A percentile compares a stretch with the other conserved stretches of the same genome.
These are phyloP conservation scores for Lycodopsis pacificus DNA, from an alignment of 2,797 vertebrate species.

Conservation along the genomic window DNA sequence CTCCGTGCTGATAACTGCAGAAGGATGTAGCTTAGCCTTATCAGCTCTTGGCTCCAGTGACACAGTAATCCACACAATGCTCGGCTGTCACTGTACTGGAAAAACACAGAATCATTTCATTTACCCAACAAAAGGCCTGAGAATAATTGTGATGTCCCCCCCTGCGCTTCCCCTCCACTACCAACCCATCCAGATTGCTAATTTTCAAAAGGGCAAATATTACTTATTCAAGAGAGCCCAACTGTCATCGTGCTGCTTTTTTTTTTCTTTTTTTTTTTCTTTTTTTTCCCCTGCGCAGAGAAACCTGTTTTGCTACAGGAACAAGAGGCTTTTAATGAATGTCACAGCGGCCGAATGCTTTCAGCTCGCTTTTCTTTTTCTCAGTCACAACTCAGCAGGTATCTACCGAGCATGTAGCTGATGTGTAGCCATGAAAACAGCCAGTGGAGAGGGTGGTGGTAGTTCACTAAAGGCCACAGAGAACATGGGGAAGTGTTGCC, in stretches of 20 bases:
- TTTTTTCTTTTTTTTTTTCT: constrained; percentile 28
- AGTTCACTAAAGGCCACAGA: constrained; percentile 25
- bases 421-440: constrained; percentile 19
- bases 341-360: background rate
- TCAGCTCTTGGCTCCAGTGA: constrained; percentile 79
- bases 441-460: constrained; percentile 29
- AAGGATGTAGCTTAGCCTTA: constrained; percentile 84
- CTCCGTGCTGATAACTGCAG: constrained; percentile 78
- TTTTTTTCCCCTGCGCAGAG: background rate
- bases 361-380: constrained; percentile 13
- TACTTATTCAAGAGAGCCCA: constrained; percentile 43
- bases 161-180: constrained; percentile 26
- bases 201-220: constrained; percentile 60
- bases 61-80: constrained; percentile 82
- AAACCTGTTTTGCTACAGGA: constrained; percentile 24
- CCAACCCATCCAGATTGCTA: constrained; percentile 40
- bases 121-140: constrained; percentile 67
- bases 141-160: constrained; percentile 59
- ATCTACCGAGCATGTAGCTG: constrained; percentile 17
- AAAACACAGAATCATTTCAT: constrained; percentile 75
- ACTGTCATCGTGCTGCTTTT: constrained; percentile 22
- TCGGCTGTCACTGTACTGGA: constrained; percentile 66
- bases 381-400: constrained; percentile 44
- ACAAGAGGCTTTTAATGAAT: constrained; percentile 21
- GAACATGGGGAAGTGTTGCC: constrained; percentile 3